Percentiles rank a stretch among this genome's conserved stretches.
Conservation (phyloP, 2,113 vertebrate species). For the Thamnophis sirtalis region DNA sequence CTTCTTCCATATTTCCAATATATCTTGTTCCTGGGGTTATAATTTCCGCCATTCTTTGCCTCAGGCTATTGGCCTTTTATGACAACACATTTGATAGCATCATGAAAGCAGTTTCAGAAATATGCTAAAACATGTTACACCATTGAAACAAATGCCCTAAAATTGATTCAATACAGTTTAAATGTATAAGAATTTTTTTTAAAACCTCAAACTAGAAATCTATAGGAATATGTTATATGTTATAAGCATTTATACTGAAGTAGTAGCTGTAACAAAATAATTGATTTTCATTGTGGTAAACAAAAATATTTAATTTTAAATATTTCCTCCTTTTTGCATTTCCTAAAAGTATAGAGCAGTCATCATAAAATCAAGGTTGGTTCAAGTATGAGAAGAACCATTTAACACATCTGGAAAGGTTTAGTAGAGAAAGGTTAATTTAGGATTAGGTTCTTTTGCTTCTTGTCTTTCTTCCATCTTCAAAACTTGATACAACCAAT, state of each 20-base stretch:
- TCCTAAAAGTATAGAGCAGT: not conserved
- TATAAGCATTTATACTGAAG: not conserved
- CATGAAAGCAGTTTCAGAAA: not conserved
- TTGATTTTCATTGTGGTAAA: conserved; percentile 25
- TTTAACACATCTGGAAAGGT: not conserved
- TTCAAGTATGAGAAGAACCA: not conserved
- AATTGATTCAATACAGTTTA: not conserved
- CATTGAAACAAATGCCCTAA: not conserved
- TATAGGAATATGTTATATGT: not conserved
- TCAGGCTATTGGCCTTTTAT: not conserved
- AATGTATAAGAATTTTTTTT: not conserved
- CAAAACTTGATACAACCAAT: not conserved
- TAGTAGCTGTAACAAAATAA: conserved; percentile 9
- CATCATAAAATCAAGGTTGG: not conserved
- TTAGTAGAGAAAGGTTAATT: not conserved
- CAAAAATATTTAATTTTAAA: not conserved
- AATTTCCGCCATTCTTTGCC: not conserved
- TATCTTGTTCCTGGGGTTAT: not conserved
- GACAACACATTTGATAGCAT: not conserved
- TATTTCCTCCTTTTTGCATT: not conserved
- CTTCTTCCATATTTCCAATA: not conserved
- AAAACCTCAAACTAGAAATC: not conserved
- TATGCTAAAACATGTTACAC: not conserved
- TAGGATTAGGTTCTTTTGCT: not conserved
- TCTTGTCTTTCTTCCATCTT: not conserved